Percentiles rank a stretch among this genome's conserved stretches.
These are phyloP conservation scores for Paracentrotus lividus DNA, from an alignment of 53 echinoderm and acorn worm genomes.

Conservation along the genomic window DNA sequence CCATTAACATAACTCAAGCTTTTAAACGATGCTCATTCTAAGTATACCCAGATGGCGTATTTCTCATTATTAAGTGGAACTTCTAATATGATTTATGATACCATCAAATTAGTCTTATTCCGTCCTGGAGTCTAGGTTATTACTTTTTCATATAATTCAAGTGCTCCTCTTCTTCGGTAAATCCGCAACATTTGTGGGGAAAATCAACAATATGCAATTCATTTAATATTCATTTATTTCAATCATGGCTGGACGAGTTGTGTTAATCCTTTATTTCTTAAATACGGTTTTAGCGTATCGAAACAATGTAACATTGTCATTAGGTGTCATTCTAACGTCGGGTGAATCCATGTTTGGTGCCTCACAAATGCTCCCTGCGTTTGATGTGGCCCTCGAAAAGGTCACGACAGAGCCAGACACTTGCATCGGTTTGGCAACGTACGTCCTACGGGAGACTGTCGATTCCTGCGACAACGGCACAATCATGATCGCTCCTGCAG, in stretches of 20 bases:
- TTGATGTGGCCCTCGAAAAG: not conserved
- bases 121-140: not conserved
- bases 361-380: constrained; percentile 15
- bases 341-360: not conserved
- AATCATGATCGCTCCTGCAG: constrained; percentile 66
- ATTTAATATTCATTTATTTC: too few relatives aligned
- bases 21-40: not conserved
- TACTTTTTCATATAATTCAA: not conserved
- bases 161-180: not conserved
- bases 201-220: not conserved
- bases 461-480: constrained; percentile 31
- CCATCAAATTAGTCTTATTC: not conserved
- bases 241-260: constrained; percentile 35
- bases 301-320: not conserved
- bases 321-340: constrained; percentile 33
- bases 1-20: too few relatives aligned
- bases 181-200: not conserved
- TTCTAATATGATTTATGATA: constrained; percentile 28
- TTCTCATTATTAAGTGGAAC: constrained; percentile 10
- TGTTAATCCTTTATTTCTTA: not conserved
- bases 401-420: not conserved
- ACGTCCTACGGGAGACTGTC: constrained; percentile 38
- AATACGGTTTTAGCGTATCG: not conserved
- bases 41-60: not conserved
- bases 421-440: not conserved